These are phyloP conservation scores for Aporophyla nigra DNA, from an alignment of 2,888 invertebrate genomes.

Conservation along the genomic window DNA sequence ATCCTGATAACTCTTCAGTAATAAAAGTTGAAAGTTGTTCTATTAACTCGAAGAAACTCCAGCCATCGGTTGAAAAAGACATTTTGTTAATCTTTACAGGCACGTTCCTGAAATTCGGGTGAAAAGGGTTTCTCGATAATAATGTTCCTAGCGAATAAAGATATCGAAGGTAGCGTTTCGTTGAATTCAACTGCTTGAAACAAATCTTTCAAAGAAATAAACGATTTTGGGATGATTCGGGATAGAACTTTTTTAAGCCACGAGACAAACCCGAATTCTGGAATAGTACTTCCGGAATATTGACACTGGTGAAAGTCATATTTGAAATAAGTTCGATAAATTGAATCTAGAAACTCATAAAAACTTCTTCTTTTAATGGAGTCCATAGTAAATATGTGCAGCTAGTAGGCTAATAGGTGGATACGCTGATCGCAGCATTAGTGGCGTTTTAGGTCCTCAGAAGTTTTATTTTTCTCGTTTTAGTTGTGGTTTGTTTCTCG, in stretches of 20 bases:
- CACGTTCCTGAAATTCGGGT: slow-evolving; percentile 23
- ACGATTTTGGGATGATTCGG: not conserved
- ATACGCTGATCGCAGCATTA: too few relatives aligned
- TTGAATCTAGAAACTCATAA: too few relatives aligned
- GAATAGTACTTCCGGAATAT: too few relatives aligned
- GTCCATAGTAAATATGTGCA: too few relatives aligned
- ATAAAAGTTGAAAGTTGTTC: slow-evolving; percentile 59
- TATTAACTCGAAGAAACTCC: slow-evolving; percentile 43
- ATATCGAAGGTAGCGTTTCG: not conserved
- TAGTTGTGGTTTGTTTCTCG: too few relatives aligned
- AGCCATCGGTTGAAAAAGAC: slow-evolving; percentile 33
- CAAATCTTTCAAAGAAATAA: not conserved
- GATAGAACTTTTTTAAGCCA: not conserved
- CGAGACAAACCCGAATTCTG: not conserved
- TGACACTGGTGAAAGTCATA: too few relatives aligned
- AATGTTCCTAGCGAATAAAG: not conserved
- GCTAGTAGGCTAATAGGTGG: too few relatives aligned
- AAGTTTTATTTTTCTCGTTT: too few relatives aligned
- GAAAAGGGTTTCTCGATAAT: slow-evolving; percentile 24
- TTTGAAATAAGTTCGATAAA: too few relatives aligned
- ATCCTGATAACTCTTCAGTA: slow-evolving; percentile 55
- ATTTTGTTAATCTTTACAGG: slow-evolving; percentile 51
- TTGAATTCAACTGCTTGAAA: not conserved
- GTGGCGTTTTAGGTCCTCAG: too few relatives aligned
- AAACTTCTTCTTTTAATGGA: too few relatives aligned